These are phyloP conservation scores for Malurus leucopterus DNA, from an alignment of 2,797 vertebrate genomes.

Conservation along the genomic window DNA sequence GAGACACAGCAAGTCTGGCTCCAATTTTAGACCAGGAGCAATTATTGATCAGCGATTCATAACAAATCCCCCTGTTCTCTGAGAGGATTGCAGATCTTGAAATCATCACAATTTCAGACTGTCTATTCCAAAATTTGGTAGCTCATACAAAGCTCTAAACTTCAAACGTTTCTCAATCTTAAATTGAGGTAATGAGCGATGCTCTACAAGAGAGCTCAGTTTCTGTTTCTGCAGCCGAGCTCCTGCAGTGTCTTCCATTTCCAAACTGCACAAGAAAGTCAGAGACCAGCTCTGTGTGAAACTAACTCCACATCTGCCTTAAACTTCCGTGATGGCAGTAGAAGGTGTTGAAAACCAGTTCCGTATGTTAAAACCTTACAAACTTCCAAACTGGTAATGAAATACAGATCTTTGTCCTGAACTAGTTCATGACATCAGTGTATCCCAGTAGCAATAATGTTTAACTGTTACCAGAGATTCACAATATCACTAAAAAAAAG, in stretches of 20 bases:
- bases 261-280: background rate
- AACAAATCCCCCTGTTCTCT: background rate
- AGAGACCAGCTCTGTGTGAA: background rate
- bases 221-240: slow-evolving; percentile 7
- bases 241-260: background rate
- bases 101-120: background rate
- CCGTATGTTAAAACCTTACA: background rate
- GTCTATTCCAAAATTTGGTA: background rate
- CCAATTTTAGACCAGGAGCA: background rate
- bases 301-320: background rate
- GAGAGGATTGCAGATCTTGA: background rate
- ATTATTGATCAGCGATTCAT: background rate
- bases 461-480: slow-evolving; percentile 10
- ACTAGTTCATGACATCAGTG: background rate
- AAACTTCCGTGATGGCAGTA: background rate
- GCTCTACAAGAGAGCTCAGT: background rate
- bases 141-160: background rate
- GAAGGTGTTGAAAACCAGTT: slow-evolving; percentile 19
- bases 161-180: background rate
- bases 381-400: slow-evolving; percentile 5
- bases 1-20: background rate
- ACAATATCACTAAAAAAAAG: background rate
- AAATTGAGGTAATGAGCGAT: background rate
- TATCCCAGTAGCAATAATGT: slow-evolving; percentile 8
- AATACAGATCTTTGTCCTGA: background rate